Percentiles rank a stretch among this genome's conserved stretches.
Conservation (phyloP, 2,113 vertebrate genomes). For the Tachysurus fulvidraco region DNA sequence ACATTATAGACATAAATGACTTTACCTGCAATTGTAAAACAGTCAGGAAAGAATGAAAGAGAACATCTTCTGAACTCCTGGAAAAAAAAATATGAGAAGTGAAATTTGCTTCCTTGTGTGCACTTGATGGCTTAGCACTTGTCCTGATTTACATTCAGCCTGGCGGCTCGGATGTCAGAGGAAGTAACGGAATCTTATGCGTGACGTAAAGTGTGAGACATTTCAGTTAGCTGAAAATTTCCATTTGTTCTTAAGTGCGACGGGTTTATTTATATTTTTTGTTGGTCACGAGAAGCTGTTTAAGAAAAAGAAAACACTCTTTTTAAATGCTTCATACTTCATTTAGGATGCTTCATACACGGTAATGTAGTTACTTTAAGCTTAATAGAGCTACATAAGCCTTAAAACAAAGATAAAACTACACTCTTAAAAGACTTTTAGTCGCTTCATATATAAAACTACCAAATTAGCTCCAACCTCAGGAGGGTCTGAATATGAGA, state of each 20-base stretch:
- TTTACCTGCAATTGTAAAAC: not conserved
- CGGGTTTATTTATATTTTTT: not conserved
- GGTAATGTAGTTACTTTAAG: not conserved
- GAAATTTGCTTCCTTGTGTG: not conserved
- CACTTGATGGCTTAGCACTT: not conserved
- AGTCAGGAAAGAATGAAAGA: not conserved
- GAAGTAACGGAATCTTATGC: not conserved
- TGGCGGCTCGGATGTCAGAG: not conserved
- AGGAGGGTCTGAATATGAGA: not conserved
- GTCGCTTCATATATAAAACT: not conserved
- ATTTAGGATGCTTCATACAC: too few species aligned
- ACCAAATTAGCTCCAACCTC: not conserved
- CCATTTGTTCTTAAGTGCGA: not conserved
- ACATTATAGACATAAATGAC: not conserved
- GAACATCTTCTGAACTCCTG: not conserved
- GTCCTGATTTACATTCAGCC: conserved; percentile 8
- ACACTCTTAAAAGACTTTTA: not conserved
- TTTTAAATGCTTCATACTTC: not conserved
- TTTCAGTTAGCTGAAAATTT: not conserved
- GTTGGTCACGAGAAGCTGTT: not conserved
- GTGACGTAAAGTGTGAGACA: conserved; percentile 1
- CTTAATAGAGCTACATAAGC: not conserved
- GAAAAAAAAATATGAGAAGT: not conserved
- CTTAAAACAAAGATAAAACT: not conserved
- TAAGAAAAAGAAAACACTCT: not conserved